Evolutionary conservation across 1,140 invertebrate genomes (phyloP), one percentile per base, ranked within the genome.

Genomic region (Drosophila kepulauana): DNA sequence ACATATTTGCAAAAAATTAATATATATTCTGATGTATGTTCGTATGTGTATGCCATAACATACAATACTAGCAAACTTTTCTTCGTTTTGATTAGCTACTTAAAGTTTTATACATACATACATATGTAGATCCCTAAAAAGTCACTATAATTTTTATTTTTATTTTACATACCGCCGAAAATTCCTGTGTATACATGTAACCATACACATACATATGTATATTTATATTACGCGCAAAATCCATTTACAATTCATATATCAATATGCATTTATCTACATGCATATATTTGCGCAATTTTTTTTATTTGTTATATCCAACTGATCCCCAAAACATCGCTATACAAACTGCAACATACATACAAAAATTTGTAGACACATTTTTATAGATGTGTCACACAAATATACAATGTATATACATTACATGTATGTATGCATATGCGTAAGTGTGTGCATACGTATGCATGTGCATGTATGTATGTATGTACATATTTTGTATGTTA

Each of bases 271-370:
- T 49, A 49, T 49, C 6, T 54, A 54, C 3, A 54, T 33, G 28
- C 33, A 28, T 16, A 41, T 11, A 0, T 43, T 20, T 25, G 20
- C 20, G 20, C 20, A 25, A 25, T 25, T 25, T 25, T 20, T 25
- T 25, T 25, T 25, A 25, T 25, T 25, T 25, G 20, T 25, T 25
- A 3, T 35, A 2, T 13, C 33, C 49, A 2, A 11, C 35, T 52
- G 45, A 66, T 51, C 54, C 62, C 59, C 30, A 49, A 52, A 72
- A 59, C 45, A 25, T 70, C 49, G 11, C 68, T 71, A 57, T 57
- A 52, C 25, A 54, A 69, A 35, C 7, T 30, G 3, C 20, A 25
- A 10, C 1, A 13, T n/a, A 13, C 13, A 2, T 15, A 8, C 4
- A 20, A n/a, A 54, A 25, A 41, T 28, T 25, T 15, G 15, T 10